Evolutionary conservation across 1,140 invertebrate genomes (phyloP).

Genomic region (Panagrolaimus sp.): DNA sequence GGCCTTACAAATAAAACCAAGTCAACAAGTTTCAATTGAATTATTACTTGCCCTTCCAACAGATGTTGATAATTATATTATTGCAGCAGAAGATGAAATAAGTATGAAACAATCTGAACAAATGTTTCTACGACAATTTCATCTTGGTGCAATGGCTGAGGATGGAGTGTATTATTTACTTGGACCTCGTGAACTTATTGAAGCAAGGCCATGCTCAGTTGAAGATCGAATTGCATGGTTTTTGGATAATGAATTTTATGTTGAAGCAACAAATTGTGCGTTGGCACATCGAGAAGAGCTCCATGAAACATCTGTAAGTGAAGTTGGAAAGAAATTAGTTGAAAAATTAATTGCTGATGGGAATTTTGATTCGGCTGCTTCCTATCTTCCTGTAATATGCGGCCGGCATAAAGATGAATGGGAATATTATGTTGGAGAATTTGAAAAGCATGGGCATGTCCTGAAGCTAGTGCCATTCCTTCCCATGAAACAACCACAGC

Average conservation of each 20-base stretch:
- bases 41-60: not conserved
- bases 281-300: slow-evolving; percentile 29
- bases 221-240: slow-evolving; percentile 49
- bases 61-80: slow-evolving; percentile 14
- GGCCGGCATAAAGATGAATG: slow-evolving; percentile 70
- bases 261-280: slow-evolving; percentile 46
- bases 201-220: slow-evolving; percentile 48
- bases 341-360: slow-evolving; percentile 29
- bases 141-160: slow-evolving; percentile 10
- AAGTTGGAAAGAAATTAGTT: slow-evolving; percentile 37
- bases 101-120: slow-evolving; percentile 3
- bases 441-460: slow-evolving; percentile 75
- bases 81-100: slow-evolving; percentile 19
- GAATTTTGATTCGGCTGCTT: slow-evolving; percentile 34
- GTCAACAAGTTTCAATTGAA: not conserved
- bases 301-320: slow-evolving; percentile 31
- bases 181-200: slow-evolving; percentile 18
- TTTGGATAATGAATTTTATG: slow-evolving; percentile 46
- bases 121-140: slow-evolving; percentile 15
- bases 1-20: not conserved
- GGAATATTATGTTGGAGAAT: slow-evolving; percentile 88
- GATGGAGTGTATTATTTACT: slow-evolving; percentile 19
- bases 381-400: slow-evolving; percentile 41
- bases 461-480: slow-evolving; percentile 78
- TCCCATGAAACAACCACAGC: slow-evolving; percentile 64